Evolutionary conservation across 2,888 invertebrate genomes (phyloP).

Genomic region (Salticus scenicus): DNA sequence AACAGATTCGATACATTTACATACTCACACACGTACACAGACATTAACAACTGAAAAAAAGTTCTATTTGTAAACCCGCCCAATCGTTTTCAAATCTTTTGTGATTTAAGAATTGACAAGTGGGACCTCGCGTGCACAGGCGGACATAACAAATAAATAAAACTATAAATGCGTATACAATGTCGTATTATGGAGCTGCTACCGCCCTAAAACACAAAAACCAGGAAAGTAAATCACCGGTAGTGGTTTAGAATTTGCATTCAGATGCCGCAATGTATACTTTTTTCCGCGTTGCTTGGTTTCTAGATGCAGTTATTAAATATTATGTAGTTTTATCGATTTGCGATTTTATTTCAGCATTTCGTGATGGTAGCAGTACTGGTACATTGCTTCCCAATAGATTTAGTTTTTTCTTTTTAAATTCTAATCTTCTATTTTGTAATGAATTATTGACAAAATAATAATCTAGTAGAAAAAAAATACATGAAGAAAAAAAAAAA

Average conservation of each 20-base stretch:
- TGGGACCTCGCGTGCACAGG: slow-evolving; percentile 3
- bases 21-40: background rate
- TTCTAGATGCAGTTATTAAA: background rate
- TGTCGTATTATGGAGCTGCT: slow-evolving; percentile 17
- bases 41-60: background rate
- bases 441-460: too few species aligned
- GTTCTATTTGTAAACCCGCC: slow-evolving; percentile 12
- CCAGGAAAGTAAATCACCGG: slow-evolving; percentile 19
- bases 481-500: too few species aligned
- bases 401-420: too few species aligned
- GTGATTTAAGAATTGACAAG: slow-evolving; percentile 9
- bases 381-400: too few species aligned
- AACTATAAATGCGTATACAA: background rate
- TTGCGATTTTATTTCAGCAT: background rate
- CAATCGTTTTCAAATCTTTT: slow-evolving; percentile 1
- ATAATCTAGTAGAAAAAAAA: too few species aligned
- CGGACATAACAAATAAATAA: slow-evolving; percentile 4
- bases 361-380: background rate
- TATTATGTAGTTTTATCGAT: background rate
- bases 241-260: background rate
- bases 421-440: too few species aligned
- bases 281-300: background rate
- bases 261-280: background rate
- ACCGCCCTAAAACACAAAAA: slow-evolving; percentile 21
- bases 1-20: background rate